Base-by-base conservation (phyloP, 2,888 invertebrate genomes). In the Hipparchia sbordonii region DNA sequence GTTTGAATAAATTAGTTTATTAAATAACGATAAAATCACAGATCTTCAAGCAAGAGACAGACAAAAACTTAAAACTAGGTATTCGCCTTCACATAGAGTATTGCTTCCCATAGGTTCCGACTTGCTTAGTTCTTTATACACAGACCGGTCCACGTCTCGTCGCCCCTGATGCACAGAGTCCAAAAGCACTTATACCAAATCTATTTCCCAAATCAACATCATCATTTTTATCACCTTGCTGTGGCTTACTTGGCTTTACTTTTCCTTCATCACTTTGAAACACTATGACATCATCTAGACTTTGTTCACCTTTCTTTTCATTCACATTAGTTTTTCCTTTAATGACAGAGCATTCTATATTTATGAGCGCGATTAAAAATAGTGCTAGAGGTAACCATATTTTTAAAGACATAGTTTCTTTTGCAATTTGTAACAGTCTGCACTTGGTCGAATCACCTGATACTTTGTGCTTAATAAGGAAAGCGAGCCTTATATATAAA, bases 121-220 rank as follows among this genome's bases (percentile, higher is more conserved):
- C 8, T 48, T 13, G 1, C 48, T 48, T 23, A 48, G 48, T 13
- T 23, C 8, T 13, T 51, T 23, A 63, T 13, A 23, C 13, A 48
- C 63, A 63, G 5, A 57, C 3, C 13, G 23, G 57, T 9, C 57
- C 57, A 57, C 23, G 57, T 9, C 57, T 57, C 7, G 2, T 7
- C 8, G 13, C 2, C 13, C 57, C 57, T 9, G 57, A 57, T 23
- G 57, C 57, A 57, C 57, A 57, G 3, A 12, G 52, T 13, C 57
- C 57, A 57, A 23, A 57, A 8, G 57, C 57, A 57, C 57, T 23
- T 57, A 57, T 57, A 57, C 57, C 57, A 6, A 57, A 57, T 57
- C 8, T 57, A 23, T 57, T 57, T 8, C 57, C 57, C 23, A 57
- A 57, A 9, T 13, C 57, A n/a, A 6, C 6, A 56, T 12, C 52